Percentiles rank a stretch among this genome's conserved stretches.
Conservation (phyloP, 1,140 invertebrate genomes). For the Hypothenemus hampei region DNA sequence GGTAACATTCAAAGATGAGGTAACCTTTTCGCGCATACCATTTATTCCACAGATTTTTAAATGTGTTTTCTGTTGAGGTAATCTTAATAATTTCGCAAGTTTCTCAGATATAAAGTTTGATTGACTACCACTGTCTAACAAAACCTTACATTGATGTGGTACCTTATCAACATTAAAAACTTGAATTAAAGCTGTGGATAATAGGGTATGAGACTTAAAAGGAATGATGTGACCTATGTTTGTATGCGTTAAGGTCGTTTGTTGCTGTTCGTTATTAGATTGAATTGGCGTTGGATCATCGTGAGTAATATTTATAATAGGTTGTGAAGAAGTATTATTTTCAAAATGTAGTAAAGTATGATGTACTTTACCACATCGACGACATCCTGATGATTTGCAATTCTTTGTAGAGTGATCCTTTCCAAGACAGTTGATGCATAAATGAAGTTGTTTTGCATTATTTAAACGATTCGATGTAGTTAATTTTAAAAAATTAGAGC, state of each 20-base stretch:
- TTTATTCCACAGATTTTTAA: conserved; percentile 5
- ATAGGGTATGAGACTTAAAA: conserved; percentile 3
- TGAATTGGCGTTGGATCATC: background rate
- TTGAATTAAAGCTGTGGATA: conserved; percentile 21
- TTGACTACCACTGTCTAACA: conserved; percentile 25
- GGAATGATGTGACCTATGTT: background rate
- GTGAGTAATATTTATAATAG: background rate
- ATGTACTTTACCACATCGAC: conserved; percentile 17
- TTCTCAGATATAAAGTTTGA: conserved; percentile 20
- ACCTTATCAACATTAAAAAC: conserved; percentile 3
- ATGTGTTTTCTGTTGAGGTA: background rate
- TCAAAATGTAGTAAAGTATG: conserved; percentile 26
- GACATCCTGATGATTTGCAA: conserved; percentile 26
- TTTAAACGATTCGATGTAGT: conserved; percentile 10
- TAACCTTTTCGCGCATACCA: background rate
- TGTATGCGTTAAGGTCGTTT: background rate
- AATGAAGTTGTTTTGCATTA: conserved; percentile 11
- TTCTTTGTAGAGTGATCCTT: conserved; percentile 10
- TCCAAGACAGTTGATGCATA: conserved; percentile 27
- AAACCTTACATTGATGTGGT: conserved; percentile 8
- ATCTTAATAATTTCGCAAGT: conserved; percentile 1
- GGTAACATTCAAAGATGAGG: background rate
- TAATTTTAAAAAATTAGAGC: conserved; percentile 16
- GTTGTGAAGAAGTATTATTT: background rate
- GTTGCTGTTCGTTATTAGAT: too few species aligned